A percentile compares a stretch with the other conserved stretches of the same genome.
Evolutionary conservation across 2,888 invertebrate species (phyloP).

Genomic region (Drosophila greeni): DNA sequence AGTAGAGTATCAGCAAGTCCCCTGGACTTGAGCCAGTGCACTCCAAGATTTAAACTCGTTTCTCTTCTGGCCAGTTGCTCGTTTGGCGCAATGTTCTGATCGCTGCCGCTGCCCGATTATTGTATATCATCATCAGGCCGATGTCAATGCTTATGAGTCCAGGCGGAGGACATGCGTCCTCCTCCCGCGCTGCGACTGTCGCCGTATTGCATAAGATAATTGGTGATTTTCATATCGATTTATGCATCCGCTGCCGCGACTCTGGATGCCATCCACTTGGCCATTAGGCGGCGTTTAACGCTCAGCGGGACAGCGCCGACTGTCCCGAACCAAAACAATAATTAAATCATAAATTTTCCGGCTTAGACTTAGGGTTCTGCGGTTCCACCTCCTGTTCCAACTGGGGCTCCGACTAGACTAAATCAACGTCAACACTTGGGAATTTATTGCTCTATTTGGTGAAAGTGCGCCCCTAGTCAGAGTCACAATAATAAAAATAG

Average conservation of each 20-base stretch:
- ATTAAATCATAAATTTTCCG: conserved; percentile 66
- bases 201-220: conserved; percentile 68
- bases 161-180: not conserved
- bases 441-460: conserved; percentile 70
- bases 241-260: conserved; percentile 73
- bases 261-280: conserved; percentile 16
- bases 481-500: conserved; percentile 67
- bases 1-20: conserved; percentile 15
- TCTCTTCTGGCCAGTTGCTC: conserved; percentile 44
- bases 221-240: conserved; percentile 76
- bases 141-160: conserved; percentile 60
- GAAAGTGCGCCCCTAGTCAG: conserved; percentile 42
- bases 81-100: conserved; percentile 64
- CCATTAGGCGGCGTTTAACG: conserved; percentile 48
- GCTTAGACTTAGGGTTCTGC: conserved; percentile 5
- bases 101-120: conserved; percentile 63
- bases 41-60: conserved; percentile 38
- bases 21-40: not conserved
- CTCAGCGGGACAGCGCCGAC: conserved; percentile 49
- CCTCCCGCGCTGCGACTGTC: conserved; percentile 27
- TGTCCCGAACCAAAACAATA: conserved; percentile 52
- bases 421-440: conserved; percentile 51
- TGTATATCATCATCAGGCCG: conserved; percentile 65
- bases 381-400: conserved; percentile 2
- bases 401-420: conserved; percentile 20